Percentiles rank a stretch among this genome's conserved stretches.
These are phyloP conservation scores for Dipus sagitta DNA, from an alignment of 2,797 vertebrate species.

Conservation along the genomic window DNA sequence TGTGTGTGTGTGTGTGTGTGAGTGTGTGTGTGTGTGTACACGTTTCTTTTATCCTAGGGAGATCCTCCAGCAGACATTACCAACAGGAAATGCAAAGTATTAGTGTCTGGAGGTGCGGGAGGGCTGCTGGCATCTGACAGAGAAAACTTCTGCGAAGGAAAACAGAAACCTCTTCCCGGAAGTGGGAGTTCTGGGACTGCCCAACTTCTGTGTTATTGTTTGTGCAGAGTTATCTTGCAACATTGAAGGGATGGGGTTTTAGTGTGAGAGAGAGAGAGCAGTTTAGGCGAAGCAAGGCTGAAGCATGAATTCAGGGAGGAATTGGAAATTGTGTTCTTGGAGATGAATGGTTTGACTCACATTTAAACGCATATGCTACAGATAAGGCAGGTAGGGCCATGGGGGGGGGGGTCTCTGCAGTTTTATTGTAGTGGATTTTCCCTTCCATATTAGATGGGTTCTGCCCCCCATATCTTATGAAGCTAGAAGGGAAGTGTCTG, in stretches of 20 bases:
- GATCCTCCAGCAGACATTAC: not conserved
- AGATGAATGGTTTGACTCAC: not conserved
- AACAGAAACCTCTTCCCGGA: constrained; percentile 66
- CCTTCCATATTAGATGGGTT: not conserved
- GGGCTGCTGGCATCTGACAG: not conserved
- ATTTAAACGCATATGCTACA: not conserved
- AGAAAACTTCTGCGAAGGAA: constrained; percentile 25
- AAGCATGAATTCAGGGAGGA: not conserved
- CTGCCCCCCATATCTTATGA: not conserved
- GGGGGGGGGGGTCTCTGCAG: not conserved
- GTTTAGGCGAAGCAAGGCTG: constrained; percentile 46
- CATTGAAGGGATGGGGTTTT: not conserved
- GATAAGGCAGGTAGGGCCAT: not conserved
- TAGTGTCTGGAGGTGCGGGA: constrained; percentile 13
- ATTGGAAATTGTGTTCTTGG: constrained; percentile 8
- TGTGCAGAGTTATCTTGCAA: constrained; percentile 12
- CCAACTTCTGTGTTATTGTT: constrained; percentile 24
- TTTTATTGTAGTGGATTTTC: not conserved
- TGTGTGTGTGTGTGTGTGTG: not conserved
- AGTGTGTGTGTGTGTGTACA: not conserved
- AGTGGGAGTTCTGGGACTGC: not conserved
- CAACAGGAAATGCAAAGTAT: constrained; percentile 65
- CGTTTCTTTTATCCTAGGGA: not conserved
- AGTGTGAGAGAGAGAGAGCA: constrained; percentile 1
- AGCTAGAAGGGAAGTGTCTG: not conserved